These are phyloP conservation scores for Drosophila barbarae DNA, from an alignment of 2,888 invertebrate genomes.

Conservation along the genomic window DNA sequence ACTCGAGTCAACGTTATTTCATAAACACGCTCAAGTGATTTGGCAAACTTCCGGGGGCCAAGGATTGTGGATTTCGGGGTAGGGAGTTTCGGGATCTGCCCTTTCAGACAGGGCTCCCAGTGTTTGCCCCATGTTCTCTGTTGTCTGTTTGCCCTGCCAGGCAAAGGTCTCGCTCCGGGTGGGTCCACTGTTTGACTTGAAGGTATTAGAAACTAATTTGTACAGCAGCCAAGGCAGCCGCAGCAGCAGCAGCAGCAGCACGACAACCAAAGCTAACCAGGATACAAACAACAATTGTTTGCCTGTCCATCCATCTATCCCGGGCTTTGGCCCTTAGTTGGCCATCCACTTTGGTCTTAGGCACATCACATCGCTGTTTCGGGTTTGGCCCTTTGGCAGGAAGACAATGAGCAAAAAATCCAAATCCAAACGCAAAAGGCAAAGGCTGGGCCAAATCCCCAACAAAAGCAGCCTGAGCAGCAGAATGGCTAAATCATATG, in stretches of 20 bases:
- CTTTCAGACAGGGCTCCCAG: constrained; percentile 27
- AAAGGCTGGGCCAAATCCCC: constrained; percentile 54
- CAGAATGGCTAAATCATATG: constrained; percentile 66
- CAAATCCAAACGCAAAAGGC: constrained; percentile 39
- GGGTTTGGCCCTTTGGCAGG: constrained; percentile 39
- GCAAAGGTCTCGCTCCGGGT: constrained; percentile 40
- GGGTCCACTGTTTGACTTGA: constrained; percentile 68
- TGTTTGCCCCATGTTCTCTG: constrained; percentile 22
- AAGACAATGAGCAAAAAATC: constrained; percentile 50
- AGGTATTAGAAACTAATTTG: constrained; percentile 76
- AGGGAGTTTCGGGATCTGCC: not conserved
- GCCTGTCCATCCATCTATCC: constrained; percentile 63
- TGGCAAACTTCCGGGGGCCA: constrained; percentile 45
- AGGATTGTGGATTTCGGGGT: constrained; percentile 8
- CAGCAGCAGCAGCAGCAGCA: constrained; percentile 18
- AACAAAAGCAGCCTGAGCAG: constrained; percentile 28
- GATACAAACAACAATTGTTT: constrained; percentile 72
- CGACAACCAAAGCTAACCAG: constrained; percentile 46
- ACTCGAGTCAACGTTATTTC: constrained; percentile 46
- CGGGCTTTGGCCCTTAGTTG: constrained; percentile 56
- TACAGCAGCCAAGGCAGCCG: constrained; percentile 49
- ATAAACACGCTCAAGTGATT: constrained; percentile 66
- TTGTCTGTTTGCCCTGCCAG: constrained; percentile 49
- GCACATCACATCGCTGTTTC: constrained; percentile 29
- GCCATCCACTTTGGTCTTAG: constrained; percentile 40